Evolutionary conservation across 2,797 vertebrate genomes (phyloP).

Genomic region (Dryobates pubescens): DNA sequence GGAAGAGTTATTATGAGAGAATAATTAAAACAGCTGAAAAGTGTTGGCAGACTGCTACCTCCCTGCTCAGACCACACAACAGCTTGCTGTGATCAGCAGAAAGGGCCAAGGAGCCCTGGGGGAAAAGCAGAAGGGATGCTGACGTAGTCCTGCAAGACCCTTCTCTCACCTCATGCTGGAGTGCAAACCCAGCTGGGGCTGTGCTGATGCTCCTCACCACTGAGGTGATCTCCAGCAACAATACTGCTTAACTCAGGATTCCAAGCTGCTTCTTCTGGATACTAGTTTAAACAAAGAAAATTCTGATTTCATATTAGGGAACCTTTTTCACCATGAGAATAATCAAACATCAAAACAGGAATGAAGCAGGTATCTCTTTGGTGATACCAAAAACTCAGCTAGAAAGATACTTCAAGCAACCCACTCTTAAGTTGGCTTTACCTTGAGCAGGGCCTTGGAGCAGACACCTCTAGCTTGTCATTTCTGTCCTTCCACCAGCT

Average conservation of each 20-base stretch:
- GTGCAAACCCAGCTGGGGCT: neutral
- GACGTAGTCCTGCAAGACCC: neutral
- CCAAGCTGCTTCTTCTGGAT: neutral
- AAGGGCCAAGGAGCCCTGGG: neutral
- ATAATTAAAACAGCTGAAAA: slow-evolving; percentile 73
- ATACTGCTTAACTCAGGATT: accelerated
- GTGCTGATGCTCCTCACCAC: accelerated
- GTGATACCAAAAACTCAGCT: neutral
- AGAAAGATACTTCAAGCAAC: neutral
- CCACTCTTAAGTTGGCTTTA: neutral
- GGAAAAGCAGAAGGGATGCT: neutral
- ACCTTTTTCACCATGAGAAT: neutral
- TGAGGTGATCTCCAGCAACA: neutral
- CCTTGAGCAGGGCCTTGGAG: neutral
- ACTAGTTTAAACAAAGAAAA: neutral
- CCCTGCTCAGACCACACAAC: slow-evolving; percentile 51
- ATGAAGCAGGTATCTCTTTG: neutral
- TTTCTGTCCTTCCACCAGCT: neutral
- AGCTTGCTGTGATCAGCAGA: slow-evolving; percentile 68
- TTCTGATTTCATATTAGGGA: neutral
- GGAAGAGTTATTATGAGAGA: slow-evolving; percentile 72
- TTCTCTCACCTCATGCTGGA: neutral
- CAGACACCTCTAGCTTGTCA: neutral
- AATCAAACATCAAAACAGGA: accelerated
- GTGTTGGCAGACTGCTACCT: slow-evolving; percentile 63